phyloP scores from a whole-genome alignment of 2,888 invertebrate genomes.

The Drosophila percnosoma region DNA sequence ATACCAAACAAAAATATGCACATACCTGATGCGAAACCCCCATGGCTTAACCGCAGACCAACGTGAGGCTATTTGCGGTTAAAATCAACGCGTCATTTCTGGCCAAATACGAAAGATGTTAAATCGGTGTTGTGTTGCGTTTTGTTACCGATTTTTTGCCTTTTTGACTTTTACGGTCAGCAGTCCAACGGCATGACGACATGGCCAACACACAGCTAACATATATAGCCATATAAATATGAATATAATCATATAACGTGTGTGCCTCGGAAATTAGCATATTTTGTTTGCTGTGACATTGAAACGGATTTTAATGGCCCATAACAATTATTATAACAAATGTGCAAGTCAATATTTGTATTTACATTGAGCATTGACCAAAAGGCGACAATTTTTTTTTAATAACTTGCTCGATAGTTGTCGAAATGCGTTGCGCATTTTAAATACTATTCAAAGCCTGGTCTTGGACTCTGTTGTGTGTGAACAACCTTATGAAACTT shows the following conservation, averaged over 20 bases:
- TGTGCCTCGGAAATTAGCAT: constrained; percentile 66
- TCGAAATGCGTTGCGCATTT: constrained; percentile 40
- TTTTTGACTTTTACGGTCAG: constrained; percentile 45
- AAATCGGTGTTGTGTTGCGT: constrained; percentile 11
- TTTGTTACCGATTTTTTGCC: constrained; percentile 17
- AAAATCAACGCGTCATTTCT: constrained; percentile 47
- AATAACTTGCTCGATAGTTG: constrained; percentile 39
- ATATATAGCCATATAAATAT: constrained; percentile 33
- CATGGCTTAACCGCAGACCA: constrained; percentile 38
- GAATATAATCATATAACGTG: constrained; percentile 19
- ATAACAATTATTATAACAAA: constrained; percentile 53
- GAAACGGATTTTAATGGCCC: constrained; percentile 75
- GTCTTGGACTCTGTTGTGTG: constrained; percentile 19
- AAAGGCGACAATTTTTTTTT: constrained; percentile 47
- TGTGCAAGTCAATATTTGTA: constrained; percentile 45
- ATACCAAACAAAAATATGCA: background rate
- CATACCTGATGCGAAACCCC: constrained; percentile 21
- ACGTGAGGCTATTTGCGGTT: constrained; percentile 52
- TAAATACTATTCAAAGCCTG: constrained; percentile 27
- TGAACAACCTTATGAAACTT: constrained; percentile 62
- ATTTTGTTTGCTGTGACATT: constrained; percentile 75
- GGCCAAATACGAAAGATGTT: constrained; percentile 46
- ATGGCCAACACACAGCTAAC: constrained; percentile 30
- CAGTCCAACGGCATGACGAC: constrained; percentile 64
- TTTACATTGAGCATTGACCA: constrained; percentile 39